Percentiles rank a stretch among this genome's conserved stretches.
Evolutionary conservation across 2,113 vertebrate genomes (phyloP).

Genomic region (Gasterosteus aculeatus): DNA sequence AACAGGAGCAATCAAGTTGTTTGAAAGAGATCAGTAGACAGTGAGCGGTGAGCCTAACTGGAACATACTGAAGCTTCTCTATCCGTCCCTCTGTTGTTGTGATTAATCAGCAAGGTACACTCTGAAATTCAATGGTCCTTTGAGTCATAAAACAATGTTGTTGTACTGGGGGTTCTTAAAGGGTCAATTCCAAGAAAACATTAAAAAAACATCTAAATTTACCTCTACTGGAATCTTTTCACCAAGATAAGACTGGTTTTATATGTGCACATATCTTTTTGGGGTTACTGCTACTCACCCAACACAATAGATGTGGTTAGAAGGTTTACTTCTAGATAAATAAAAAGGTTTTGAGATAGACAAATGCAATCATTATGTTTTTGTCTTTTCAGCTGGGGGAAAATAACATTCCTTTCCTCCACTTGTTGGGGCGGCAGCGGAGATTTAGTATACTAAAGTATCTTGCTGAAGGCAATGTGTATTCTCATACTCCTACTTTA

Average conservation of each 20-base stretch:
- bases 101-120: constrained; percentile 64
- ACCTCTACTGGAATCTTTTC: not conserved
- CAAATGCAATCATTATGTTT: not conserved
- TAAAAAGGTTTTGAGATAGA: not conserved
- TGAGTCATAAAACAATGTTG: constrained; percentile 20
- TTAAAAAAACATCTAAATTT: not conserved
- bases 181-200: constrained; percentile 17
- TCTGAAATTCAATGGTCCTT: constrained; percentile 47
- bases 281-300: not conserved
- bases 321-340: not conserved
- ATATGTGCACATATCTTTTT: not conserved
- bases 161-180: constrained; percentile 25
- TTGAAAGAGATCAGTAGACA: constrained; percentile 64
- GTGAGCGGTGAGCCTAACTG: constrained; percentile 50
- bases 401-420: not conserved
- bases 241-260: not conserved
- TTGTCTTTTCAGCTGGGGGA: not conserved
- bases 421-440: not conserved
- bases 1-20: constrained; percentile 61
- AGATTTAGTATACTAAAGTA: not conserved
- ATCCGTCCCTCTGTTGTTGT: constrained; percentile 52
- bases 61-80: constrained; percentile 54
- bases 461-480: not conserved
- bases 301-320: not conserved
- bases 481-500: not conserved